phyloP scores from a whole-genome alignment of 37 sponge, comb jelly and placozoan species.

The Trichoplax adhaerens region DNA sequence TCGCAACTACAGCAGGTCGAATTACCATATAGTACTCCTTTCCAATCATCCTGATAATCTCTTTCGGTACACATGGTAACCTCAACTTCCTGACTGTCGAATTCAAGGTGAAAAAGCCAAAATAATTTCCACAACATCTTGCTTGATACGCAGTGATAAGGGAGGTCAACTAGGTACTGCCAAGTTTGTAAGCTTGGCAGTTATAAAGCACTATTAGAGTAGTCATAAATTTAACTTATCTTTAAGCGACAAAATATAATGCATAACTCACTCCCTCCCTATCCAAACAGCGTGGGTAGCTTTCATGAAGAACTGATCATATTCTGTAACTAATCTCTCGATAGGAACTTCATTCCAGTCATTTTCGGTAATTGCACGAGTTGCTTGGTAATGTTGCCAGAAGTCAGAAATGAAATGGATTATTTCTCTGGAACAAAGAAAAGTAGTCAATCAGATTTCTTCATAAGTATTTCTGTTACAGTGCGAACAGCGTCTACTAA shows the following conservation, averaged over 20 bases:
- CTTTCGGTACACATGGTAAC: no score
- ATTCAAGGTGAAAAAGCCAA: constrained; percentile 44
- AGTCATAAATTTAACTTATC: constrained; percentile 4
- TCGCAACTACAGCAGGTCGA: neutral
- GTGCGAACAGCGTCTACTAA: no score
- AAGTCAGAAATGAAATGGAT: constrained; percentile 79
- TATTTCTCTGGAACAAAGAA: constrained; percentile 21
- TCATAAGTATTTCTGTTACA: no score
- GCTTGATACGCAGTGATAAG: constrained; percentile 60
- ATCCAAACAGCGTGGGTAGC: constrained; percentile 68
- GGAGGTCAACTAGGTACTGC: constrained; percentile 98
- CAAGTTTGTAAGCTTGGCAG: constrained; percentile 59
- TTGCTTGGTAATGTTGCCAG: constrained; percentile 29
- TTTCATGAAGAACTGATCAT: constrained; percentile 67
- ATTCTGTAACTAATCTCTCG: constrained; percentile 63
- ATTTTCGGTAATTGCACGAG: constrained; percentile 14
- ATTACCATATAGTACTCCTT: constrained; percentile 1
- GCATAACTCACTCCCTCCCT: constrained; percentile 51
- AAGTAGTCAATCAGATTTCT: neutral
- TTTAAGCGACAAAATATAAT: neutral
- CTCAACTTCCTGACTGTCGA: no score
- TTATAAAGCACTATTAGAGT: neutral
- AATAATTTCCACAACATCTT: constrained; percentile 63
- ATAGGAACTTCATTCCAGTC: neutral
- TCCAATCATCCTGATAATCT: no score